A percentile compares a stretch with the other conserved stretches of the same genome.
phyloP scores from a whole-genome alignment of 2,888 invertebrate species.

The Spodoptera picta region DNA sequence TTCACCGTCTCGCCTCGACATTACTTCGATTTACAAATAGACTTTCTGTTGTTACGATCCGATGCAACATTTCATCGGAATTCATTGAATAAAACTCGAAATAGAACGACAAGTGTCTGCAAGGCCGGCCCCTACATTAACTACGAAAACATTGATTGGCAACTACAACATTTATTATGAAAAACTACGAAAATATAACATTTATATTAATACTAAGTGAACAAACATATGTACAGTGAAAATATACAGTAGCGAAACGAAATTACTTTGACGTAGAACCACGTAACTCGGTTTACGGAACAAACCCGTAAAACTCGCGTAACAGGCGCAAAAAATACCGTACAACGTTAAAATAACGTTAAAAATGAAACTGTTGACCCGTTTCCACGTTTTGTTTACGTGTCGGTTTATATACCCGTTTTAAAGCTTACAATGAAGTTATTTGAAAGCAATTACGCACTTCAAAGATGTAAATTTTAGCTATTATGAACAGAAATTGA shows the following conservation, averaged over 20 bases:
- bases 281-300: conserved; percentile 72
- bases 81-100: conserved; percentile 28
- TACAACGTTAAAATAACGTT: conserved; percentile 69
- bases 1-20: no score
- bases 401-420: conserved; percentile 57
- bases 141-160: conserved; percentile 38
- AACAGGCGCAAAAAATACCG: conserved; percentile 63
- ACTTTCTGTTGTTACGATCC: conserved; percentile 27
- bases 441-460: conserved; percentile 17
- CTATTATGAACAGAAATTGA: conserved; percentile 11
- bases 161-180: conserved; percentile 38
- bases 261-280: conserved; percentile 52
- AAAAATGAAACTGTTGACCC: conserved; percentile 68
- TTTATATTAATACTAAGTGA: conserved; percentile 11
- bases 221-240: conserved; percentile 23
- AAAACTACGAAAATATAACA: conserved; percentile 24
- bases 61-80: conserved; percentile 40
- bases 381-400: conserved; percentile 67
- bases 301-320: conserved; percentile 65
- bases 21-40: conserved; percentile 1
- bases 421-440: conserved; percentile 38
- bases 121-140: conserved; percentile 32
- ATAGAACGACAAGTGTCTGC: conserved; percentile 44
- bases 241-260: conserved; percentile 12
- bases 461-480: conserved; percentile 7